These are phyloP conservation scores for Eulimnadia texana DNA, from an alignment of 1,140 invertebrate genomes.

Conservation along the genomic window DNA sequence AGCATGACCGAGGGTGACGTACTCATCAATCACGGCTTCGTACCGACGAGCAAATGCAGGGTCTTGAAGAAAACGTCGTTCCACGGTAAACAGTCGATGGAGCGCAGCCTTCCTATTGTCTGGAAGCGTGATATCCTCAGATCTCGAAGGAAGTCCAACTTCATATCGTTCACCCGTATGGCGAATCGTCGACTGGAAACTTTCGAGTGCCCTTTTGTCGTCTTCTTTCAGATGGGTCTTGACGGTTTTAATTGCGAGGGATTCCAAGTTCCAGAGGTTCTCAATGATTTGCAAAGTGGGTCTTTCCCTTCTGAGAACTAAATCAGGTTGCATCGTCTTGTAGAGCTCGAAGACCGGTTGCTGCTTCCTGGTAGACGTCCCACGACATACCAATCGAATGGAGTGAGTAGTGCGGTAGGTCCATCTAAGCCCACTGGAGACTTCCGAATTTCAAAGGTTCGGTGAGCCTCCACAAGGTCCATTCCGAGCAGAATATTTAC, in stretches of 20 bases:
- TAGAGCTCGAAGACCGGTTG: not conserved
- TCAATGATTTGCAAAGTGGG: not conserved
- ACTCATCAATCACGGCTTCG: slow-evolving; percentile 2
- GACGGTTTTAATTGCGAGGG: not conserved
- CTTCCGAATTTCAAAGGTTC: not conserved
- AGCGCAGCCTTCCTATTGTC: not conserved
- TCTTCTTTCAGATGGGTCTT: not conserved
- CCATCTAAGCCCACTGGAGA: not conserved
- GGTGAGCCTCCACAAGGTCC: not conserved
- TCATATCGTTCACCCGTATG: slow-evolving; percentile 6
- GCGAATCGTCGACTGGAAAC: not conserved
- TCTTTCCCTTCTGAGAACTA: not conserved
- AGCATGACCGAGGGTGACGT: slow-evolving; percentile 4
- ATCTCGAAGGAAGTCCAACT: slow-evolving; percentile 6
- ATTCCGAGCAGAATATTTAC: not conserved
- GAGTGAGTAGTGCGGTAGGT: not conserved
- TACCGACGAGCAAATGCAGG: not conserved
- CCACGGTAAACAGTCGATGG: not conserved
- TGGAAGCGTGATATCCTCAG: not conserved
- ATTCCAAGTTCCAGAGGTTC: not conserved
- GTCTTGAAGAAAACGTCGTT: not conserved
- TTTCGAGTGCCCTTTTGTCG: not conserved
- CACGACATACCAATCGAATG: slow-evolving; percentile 5
- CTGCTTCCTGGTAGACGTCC: not conserved
- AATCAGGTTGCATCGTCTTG: not conserved